Percentiles rank a stretch among this genome's conserved stretches.
Conservation (phyloP, 2,113 vertebrate genomes). For the Calidris pygmaea region DNA sequence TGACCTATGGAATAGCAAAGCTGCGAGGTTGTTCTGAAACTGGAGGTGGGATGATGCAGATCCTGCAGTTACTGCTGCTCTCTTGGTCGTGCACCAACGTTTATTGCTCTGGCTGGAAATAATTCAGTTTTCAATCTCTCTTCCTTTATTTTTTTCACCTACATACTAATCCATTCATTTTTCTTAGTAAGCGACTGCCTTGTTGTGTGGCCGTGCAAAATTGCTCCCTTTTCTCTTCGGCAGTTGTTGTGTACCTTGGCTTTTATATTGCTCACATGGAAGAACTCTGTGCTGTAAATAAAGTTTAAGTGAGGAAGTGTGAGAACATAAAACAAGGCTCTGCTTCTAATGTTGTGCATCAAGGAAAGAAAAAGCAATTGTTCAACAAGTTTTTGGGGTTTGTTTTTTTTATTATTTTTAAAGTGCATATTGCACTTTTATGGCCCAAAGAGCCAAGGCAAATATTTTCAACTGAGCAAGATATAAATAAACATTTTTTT, state of each 20-base stretch:
- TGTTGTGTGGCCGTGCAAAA: neutral
- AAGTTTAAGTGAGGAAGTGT: neutral
- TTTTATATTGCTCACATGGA: neutral
- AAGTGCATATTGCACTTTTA: neutral
- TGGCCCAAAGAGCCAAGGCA: neutral
- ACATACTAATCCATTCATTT: neutral
- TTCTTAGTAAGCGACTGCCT: neutral
- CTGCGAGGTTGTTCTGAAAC: neutral
- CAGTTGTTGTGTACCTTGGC: neutral
- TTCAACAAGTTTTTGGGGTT: neutral
- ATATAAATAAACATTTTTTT: neutral
- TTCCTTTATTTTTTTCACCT: neutral
- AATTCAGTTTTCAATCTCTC: neutral
- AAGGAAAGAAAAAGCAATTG: neutral
- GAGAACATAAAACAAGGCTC: neutral
- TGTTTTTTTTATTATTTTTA: neutral
- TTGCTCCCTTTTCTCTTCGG: neutral
- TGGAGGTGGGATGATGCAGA: neutral
- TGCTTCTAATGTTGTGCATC: neutral
- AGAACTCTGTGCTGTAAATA: neutral
- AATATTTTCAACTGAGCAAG: neutral
- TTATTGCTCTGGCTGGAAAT: neutral
- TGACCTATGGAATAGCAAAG: neutral
- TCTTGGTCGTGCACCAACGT: neutral
- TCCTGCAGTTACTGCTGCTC: neutral